Conservation (phyloP, 2,797 vertebrate species). For the Loriculus beryllinus region DNA sequence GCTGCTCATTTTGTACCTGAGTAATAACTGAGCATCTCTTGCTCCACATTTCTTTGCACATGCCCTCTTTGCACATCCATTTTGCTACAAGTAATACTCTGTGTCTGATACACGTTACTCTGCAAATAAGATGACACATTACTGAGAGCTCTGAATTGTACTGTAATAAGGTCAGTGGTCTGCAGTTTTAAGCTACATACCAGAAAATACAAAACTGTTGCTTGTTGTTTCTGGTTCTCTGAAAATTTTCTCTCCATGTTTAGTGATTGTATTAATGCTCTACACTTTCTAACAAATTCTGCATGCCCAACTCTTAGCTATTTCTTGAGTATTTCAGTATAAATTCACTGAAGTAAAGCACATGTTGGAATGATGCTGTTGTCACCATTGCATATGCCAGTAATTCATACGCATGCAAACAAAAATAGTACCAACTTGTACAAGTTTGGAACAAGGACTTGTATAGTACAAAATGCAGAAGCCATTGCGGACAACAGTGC, state of each 20-base stretch:
- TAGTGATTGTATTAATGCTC: not conserved
- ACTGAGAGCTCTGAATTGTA: not conserved
- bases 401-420: not conserved
- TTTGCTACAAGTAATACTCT: not conserved
- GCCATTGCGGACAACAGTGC: not conserved
- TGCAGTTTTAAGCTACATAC: not conserved
- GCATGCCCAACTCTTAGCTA: not conserved
- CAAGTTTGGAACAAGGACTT: not conserved
- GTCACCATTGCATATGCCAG: not conserved
- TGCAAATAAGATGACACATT: not conserved
- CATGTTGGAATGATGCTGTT: not conserved
- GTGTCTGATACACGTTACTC: not conserved
- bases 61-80: not conserved
- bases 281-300: not conserved
- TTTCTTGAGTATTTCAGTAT: not conserved
- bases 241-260: not conserved
- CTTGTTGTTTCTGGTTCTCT: not conserved
- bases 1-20: not conserved
- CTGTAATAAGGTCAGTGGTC: not conserved
- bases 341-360: not conserved
- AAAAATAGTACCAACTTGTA: conserved; percentile 6
- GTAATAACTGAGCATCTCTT: not conserved
- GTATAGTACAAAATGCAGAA: not conserved
- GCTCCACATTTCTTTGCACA: not conserved
- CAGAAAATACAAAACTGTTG: not conserved